Conservation (phyloP, 30 jellyfish, hydroid and myxozoan genomes). For the Aurelia aurita complex sp. Pacific region DNA sequence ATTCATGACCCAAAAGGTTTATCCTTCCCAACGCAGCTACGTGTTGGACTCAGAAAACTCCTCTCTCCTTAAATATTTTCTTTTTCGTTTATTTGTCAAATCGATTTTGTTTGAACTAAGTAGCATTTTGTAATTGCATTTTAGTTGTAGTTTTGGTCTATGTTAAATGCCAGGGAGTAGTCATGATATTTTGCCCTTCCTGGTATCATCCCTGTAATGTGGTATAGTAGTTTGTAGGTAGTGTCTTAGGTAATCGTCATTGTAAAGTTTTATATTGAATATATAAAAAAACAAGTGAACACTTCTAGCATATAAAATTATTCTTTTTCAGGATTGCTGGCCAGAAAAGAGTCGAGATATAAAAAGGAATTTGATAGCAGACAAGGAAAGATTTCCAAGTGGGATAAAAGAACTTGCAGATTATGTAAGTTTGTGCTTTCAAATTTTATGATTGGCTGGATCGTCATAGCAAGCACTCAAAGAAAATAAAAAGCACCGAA, state of each 20-base stretch:
- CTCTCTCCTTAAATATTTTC: background rate
- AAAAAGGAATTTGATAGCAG: conserved; percentile 80
- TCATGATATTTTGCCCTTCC: background rate
- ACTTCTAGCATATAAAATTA: background rate
- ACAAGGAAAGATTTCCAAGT: conserved; percentile 80
- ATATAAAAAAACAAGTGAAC: too few species aligned
- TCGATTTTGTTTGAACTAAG: background rate
- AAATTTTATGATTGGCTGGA: background rate
- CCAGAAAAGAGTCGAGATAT: conserved; percentile 82
- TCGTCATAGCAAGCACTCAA: background rate
- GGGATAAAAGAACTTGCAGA: conserved; percentile 87
- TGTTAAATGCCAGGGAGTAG: background rate
- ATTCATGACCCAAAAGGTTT: too few species aligned
- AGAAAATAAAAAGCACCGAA: too few species aligned
- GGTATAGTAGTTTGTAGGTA: too few species aligned
- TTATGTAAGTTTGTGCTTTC: conserved; percentile 61
- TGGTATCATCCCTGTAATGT: too few species aligned
- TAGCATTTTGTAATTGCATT: too few species aligned
- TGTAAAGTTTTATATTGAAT: too few species aligned
- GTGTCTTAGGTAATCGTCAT: too few species aligned
- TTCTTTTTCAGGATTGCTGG: conserved; percentile 89
- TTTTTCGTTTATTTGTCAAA: background rate
- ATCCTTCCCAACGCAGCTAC: too few species aligned
- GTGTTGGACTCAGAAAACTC: too few species aligned
- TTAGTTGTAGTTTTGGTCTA: background rate